Percentiles rank a stretch among this genome's conserved stretches.
Evolutionary conservation across 1,140 invertebrate genomes (phyloP).

Genomic region (Drosophila fuyamai): DNA sequence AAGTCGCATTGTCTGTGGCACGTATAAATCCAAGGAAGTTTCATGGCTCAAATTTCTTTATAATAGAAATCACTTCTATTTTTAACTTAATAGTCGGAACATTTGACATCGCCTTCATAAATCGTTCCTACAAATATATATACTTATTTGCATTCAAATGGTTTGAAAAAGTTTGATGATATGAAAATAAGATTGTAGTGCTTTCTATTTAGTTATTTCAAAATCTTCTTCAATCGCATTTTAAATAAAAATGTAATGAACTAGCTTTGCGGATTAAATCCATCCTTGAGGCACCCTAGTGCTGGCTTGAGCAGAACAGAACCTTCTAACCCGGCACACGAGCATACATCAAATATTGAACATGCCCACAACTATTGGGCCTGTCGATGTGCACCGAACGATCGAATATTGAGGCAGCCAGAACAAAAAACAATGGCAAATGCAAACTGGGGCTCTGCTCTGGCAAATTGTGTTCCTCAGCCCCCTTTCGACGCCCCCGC

Average conservation of each 20-base stretch:
- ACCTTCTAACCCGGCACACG: slow-evolving; percentile 25
- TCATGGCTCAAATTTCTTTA: slow-evolving; percentile 1
- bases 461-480: slow-evolving; percentile 46
- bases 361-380: slow-evolving; percentile 76
- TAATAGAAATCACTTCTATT: too few species aligned
- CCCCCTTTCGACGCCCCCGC: slow-evolving; percentile 1
- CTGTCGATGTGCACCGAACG: slow-evolving; percentile 43
- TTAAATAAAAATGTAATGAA: too few species aligned
- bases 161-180: too few species aligned
- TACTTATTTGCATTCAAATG: too few species aligned
- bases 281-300: slow-evolving; percentile 52
- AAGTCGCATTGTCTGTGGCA: slow-evolving; percentile 13
- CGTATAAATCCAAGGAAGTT: background rate
- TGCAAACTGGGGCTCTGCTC: slow-evolving; percentile 49
- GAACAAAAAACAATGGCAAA: slow-evolving; percentile 63
- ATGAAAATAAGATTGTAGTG: too few species aligned
- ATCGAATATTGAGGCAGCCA: slow-evolving; percentile 9
- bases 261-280: background rate
- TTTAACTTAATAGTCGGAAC: too few species aligned
- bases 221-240: too few species aligned
- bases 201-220: too few species aligned
- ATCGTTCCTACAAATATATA: too few species aligned
- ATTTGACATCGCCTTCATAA: too few species aligned
- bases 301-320: slow-evolving; percentile 19
- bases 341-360: slow-evolving; percentile 72